These are phyloP conservation scores for Passer montanus DNA, from an alignment of 2,113 vertebrate species.

Conservation along the genomic window DNA sequence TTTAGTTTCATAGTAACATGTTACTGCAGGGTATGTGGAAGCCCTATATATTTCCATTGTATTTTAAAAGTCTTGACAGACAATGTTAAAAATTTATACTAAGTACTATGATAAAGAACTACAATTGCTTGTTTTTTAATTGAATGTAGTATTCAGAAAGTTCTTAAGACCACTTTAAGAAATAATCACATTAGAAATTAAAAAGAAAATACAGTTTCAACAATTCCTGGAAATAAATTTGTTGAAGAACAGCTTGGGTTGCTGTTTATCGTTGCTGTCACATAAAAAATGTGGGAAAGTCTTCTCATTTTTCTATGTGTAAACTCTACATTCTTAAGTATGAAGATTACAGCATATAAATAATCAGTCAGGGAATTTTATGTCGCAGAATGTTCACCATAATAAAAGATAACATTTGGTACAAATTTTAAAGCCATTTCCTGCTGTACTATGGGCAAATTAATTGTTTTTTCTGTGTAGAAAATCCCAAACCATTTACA, in stretches of 20 bases:
- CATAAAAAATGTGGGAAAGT: background rate
- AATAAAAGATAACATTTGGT: background rate
- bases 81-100: background rate
- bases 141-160: background rate
- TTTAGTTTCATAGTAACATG: background rate
- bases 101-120: background rate
- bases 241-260: background rate
- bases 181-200: conserved; percentile 7
- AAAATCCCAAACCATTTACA: background rate
- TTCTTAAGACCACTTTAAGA: background rate
- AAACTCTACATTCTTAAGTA: background rate
- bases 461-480: background rate
- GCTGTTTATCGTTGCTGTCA: background rate
- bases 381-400: background rate
- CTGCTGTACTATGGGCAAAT: background rate
- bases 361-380: background rate
- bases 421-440: background rate
- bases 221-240: background rate
- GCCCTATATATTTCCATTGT: background rate
- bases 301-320: background rate
- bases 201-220: background rate
- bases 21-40: background rate
- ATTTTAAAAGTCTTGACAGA: background rate
- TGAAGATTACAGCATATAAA: background rate
- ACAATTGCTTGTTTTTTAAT: background rate